phyloP scores from a whole-genome alignment of 1,140 invertebrate species.

The Parasteatoda tepidariorum region DNA sequence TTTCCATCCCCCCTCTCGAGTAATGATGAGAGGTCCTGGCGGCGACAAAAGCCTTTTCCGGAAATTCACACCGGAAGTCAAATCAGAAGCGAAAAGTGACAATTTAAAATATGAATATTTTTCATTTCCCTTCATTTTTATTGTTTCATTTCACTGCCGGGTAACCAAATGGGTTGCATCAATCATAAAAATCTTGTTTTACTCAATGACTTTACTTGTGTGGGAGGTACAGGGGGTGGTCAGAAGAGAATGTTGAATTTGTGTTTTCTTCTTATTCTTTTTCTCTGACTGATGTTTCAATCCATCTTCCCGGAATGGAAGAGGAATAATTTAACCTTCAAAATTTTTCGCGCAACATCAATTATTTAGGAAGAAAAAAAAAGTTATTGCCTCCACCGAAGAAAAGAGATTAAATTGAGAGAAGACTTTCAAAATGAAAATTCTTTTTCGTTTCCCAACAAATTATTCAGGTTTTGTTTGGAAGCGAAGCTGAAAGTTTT shows the following conservation, averaged over 20 bases:
- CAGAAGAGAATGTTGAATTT: background rate
- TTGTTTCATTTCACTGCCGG: background rate
- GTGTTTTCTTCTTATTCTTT: background rate
- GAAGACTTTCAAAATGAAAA: background rate
- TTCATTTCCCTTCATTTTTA: background rate
- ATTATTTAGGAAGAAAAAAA: background rate
- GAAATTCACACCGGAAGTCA: background rate
- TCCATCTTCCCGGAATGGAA: background rate
- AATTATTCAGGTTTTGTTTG: too few species aligned
- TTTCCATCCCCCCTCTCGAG: too few species aligned
- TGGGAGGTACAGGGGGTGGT: background rate
- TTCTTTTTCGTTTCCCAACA: too few species aligned
- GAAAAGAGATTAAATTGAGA: background rate
- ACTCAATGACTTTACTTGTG: background rate
- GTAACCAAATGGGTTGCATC: background rate
- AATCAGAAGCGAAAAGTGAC: background rate
- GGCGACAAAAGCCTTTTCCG: background rate
- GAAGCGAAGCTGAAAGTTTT: too few species aligned
- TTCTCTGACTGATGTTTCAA: background rate
- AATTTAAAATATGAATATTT: background rate
- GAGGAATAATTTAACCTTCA: background rate
- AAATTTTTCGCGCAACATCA: background rate
- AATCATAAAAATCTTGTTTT: background rate
- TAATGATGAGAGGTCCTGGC: too few species aligned
- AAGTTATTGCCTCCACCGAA: background rate